Conservation (phyloP, 2,797 vertebrate species). For the Dicrostonyx torquatus region DNA sequence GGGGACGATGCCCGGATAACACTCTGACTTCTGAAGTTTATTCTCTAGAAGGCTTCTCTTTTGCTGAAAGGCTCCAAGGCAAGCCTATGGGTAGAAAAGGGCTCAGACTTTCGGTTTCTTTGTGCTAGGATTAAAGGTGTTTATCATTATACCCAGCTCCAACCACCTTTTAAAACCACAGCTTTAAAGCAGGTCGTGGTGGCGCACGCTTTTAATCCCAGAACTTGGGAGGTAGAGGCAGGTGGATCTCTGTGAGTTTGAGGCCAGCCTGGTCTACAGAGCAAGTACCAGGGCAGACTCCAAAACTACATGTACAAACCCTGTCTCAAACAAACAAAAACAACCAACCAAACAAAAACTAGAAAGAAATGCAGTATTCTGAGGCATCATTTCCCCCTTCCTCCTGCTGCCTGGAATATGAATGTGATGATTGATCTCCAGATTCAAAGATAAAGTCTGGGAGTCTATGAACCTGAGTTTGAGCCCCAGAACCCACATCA, state of each 20-base stretch:
- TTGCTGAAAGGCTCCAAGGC: background rate
- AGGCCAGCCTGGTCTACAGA: background rate
- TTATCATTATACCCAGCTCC: background rate
- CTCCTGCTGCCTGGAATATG: background rate
- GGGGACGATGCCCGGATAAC: background rate
- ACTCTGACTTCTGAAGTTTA: background rate
- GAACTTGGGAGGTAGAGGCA: background rate
- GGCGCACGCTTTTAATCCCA: background rate
- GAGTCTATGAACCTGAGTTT: no score
- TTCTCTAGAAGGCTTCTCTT: background rate
- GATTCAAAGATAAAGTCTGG: background rate
- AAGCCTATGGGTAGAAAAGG: background rate
- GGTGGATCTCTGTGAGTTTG: background rate
- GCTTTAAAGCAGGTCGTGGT: background rate
- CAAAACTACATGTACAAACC: background rate
- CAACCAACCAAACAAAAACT: background rate
- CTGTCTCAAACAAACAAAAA: background rate
- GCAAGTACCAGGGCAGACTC: background rate
- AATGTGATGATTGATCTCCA: background rate
- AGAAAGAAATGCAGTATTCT: background rate
- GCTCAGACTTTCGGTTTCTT: background rate
- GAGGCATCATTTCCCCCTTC: background rate
- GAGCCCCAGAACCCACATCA: background rate
- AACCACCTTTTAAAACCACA: background rate
- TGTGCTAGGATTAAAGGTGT: background rate